Percentiles rank a stretch among this genome's conserved stretches.
These are phyloP conservation scores for Tor tambroides DNA, from an alignment of 2,113 vertebrate species.

Conservation along the genomic window DNA sequence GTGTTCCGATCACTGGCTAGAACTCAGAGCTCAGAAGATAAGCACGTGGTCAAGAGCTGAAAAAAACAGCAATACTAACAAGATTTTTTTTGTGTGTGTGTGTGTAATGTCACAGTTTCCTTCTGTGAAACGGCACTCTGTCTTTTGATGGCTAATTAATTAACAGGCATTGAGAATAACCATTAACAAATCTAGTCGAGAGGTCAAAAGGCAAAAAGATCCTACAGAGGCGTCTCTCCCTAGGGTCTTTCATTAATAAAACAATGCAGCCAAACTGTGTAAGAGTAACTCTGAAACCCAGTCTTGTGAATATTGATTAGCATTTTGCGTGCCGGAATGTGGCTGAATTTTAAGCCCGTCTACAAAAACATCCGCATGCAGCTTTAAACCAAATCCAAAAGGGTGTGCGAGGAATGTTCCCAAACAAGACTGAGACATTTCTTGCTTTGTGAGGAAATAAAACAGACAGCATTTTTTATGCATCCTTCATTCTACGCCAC, in stretches of 20 bases:
- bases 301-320: neutral
- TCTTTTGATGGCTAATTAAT: constrained; percentile 61
- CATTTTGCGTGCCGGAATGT: neutral
- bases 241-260: neutral
- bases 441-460: constrained; percentile 4
- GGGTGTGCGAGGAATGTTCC: neutral
- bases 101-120: constrained; percentile 30
- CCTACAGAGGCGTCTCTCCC: neutral
- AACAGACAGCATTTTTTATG: constrained; percentile 2
- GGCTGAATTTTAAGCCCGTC: neutral
- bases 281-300: neutral
- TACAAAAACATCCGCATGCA: neutral
- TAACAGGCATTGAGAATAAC: constrained; percentile 54
- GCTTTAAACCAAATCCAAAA: neutral
- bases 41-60: neutral
- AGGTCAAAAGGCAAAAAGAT: constrained; percentile 50
- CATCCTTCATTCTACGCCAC: neutral
- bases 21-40: constrained; percentile 24
- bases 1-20: neutral
- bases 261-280: neutral
- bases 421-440: constrained; percentile 15
- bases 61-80: constrained; percentile 49
- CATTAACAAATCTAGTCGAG: neutral
- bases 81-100: neutral
- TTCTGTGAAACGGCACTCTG: constrained; percentile 57